These are phyloP conservation scores for Oikopleura vanhoeffeni DNA, from an alignment of 23 tunicate genomes.

Conservation along the genomic window DNA sequence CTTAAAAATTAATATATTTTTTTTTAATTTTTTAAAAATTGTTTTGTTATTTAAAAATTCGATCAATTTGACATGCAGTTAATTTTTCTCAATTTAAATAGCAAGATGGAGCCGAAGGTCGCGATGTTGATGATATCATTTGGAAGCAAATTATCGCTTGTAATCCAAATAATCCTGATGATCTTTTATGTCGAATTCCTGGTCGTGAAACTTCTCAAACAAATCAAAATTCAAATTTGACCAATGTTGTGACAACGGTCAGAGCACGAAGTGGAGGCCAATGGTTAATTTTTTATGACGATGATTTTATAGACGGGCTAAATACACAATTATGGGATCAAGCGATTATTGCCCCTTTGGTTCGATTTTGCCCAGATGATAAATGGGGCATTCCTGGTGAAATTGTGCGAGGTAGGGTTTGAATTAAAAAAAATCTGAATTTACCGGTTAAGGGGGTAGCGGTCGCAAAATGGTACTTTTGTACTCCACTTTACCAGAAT, in stretches of 20 bases:
- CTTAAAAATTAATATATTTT: too few species aligned
- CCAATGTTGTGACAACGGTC: background rate
- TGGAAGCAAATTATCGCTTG: background rate
- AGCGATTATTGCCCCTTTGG: constrained; percentile 50
- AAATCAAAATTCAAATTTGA: background rate
- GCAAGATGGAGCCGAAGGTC: too few species aligned
- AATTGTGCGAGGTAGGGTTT: too few species aligned
- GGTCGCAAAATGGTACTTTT: too few species aligned
- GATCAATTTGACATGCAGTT: too few species aligned
- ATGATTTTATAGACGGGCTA: background rate
- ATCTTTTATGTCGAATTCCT: background rate
- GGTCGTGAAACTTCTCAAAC: background rate
- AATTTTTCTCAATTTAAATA: too few species aligned
- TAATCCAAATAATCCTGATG: background rate
- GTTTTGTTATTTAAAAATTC: too few species aligned
- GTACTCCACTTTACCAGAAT: too few species aligned
- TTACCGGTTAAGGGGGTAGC: too few species aligned
- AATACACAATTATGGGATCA: constrained; percentile 19
- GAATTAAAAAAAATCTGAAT: too few species aligned
- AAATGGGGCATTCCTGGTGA: constrained; percentile 59
- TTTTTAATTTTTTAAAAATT: too few species aligned
- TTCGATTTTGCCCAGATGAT: constrained; percentile 32
- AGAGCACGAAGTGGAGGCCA: background rate
- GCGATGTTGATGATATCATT: background rate
- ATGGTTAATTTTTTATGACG: background rate